Percentiles rank a stretch among this genome's conserved stretches.
Conservation (phyloP, 2,797 vertebrate species). For the Cetoscarus ocellatus region DNA sequence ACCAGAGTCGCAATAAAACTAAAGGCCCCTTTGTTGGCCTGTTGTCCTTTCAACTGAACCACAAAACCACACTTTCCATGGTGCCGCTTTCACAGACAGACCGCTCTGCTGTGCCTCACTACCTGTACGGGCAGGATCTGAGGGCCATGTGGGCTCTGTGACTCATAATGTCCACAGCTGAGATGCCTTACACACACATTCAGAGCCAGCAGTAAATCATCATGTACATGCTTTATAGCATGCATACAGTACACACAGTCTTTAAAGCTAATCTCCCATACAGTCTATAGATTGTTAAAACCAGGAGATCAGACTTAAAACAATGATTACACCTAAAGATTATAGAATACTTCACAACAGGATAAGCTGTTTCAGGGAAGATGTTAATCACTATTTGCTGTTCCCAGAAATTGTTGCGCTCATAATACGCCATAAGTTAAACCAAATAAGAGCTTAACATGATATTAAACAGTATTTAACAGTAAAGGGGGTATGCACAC, state of each 20-base stretch:
- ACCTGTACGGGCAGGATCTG: conserved; percentile 66
- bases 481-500: too few relatives aligned
- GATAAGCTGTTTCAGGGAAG: background rate
- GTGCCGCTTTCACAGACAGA: conserved; percentile 54
- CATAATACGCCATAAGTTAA: background rate
- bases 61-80: conserved; percentile 74
- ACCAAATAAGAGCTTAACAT: background rate
- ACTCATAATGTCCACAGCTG: conserved; percentile 73
- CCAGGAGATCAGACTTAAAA: background rate
- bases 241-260: conserved; percentile 1
- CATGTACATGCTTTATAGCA: conserved; percentile 47
- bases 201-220: conserved; percentile 63
- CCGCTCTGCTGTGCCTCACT: conserved; percentile 36
- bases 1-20: conserved; percentile 54
- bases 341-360: too few relatives aligned
- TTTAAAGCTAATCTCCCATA: background rate
- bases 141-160: conserved; percentile 62
- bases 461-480: background rate
- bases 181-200: conserved; percentile 72
- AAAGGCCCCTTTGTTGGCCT: conserved; percentile 66
- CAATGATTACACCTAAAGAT: background rate
- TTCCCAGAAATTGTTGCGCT: background rate
- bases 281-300: background rate
- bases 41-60: conserved; percentile 72
- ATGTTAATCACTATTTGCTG: background rate